Conservation (phyloP, 2,113 vertebrate species). For the Alligator sinensis region DNA sequence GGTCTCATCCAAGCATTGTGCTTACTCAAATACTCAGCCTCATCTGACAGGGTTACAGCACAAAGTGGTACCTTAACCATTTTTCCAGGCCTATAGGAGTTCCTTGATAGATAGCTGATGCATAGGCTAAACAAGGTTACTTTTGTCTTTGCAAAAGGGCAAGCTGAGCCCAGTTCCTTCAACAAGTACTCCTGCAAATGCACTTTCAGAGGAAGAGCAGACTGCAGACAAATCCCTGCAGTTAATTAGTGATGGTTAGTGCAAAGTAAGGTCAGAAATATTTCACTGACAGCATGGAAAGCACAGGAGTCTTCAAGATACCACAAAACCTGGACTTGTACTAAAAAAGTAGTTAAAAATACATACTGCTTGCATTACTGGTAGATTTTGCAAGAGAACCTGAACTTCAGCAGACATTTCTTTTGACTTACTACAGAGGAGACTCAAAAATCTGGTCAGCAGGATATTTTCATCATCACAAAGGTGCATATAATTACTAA, state of each 20-base stretch:
- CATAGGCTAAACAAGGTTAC: background rate
- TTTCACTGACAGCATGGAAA: constrained; percentile 27
- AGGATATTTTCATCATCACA: constrained; percentile 7
- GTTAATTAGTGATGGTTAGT: constrained; percentile 4
- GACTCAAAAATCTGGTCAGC: constrained; percentile 31
- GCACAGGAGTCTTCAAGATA: constrained; percentile 16
- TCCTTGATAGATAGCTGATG: background rate
- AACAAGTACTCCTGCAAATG: background rate
- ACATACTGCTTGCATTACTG: constrained; percentile 31
- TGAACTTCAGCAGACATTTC: background rate
- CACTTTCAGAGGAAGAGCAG: background rate
- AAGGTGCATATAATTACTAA: background rate
- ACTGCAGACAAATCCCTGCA: background rate
- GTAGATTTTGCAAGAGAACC: constrained; percentile 32
- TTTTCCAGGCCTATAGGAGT: background rate
- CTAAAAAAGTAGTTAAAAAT: constrained; percentile 51
- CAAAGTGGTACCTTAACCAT: background rate
- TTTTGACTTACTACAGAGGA: constrained; percentile 25
- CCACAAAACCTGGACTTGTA: constrained; percentile 1
- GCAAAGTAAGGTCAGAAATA: constrained; percentile 40
- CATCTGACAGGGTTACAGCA: background rate
- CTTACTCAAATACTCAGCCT: background rate
- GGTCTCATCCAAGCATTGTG: background rate
- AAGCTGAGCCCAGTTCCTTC: background rate
- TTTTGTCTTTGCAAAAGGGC: background rate